phyloP scores from a whole-genome alignment of 2,888 invertebrate species.

The Eucriotettix oculatus region DNA sequence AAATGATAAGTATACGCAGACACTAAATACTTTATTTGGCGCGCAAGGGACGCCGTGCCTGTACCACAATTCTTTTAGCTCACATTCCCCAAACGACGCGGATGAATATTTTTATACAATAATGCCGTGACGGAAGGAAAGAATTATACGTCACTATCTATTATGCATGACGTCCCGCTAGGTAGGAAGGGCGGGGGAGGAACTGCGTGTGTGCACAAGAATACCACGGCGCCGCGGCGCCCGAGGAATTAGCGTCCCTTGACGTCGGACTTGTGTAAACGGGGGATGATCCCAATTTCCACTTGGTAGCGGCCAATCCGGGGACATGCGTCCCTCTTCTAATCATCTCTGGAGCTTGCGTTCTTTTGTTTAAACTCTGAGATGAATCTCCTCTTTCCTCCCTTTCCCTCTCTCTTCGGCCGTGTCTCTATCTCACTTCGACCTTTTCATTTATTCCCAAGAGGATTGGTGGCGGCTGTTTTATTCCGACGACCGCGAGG shows the following conservation, averaged over 20 bases:
- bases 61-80: background rate
- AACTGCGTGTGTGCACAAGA: background rate
- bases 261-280: background rate
- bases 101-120: background rate
- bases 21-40: background rate
- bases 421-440: background rate
- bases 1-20: background rate
- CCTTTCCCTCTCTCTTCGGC: background rate
- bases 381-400: background rate
- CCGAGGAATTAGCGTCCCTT: background rate
- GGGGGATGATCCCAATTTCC: background rate
- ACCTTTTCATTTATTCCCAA: background rate
- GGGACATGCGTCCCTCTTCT: background rate
- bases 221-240: background rate
- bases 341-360: background rate
- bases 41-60: background rate
- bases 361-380: constrained; percentile 7
- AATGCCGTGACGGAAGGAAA: constrained; percentile 5
- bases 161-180: constrained; percentile 3
- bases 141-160: constrained; percentile 7
- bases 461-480: background rate
- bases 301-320: background rate
- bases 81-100: background rate
- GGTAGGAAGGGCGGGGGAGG: background rate
- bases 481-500: background rate